Evolutionary conservation across 2,888 invertebrate genomes (phyloP), one percentile per base, ranked within the genome.

Genomic region (Hirtodrosophila trivittata): DNA sequence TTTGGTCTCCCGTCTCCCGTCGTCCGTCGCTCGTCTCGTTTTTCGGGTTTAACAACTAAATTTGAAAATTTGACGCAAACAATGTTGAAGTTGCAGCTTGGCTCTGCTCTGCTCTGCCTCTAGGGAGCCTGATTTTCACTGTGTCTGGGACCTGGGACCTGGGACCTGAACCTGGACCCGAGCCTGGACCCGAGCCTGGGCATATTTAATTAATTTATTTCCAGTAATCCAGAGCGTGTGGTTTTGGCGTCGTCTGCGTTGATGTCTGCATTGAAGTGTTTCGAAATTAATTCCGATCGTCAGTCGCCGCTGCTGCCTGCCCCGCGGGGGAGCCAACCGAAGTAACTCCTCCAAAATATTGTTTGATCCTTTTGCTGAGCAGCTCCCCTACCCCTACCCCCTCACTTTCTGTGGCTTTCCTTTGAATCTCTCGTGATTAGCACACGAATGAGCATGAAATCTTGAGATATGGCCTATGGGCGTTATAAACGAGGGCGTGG

Each of bases 201-300:
- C 81, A 83, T 76, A 82, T 83, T 83, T 83, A 83, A 86, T 83
- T 83, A 83, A 83, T 83, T 83, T 86, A 83, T 86, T 77, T 83
- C 73, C 66, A 77, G 57, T 55, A 60, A 77, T 66, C 72, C 59
- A 49, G 56, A 69, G 68, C 60, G 71, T 63, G 71, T 71, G 68
- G 66, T 41, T 54, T 52, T 65, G 75, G 67, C 72, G 67, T 75
- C 75, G 57, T 49, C 66, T 54, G 66, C 63, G 55, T 66, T 70
- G 18, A 21, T 21, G 75, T 70, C 73, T 69, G 65, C 42, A 65
- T 72, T 86, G 84, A 88, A 86, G 86, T 88, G 88, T 87, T 86
- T 87, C 82, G 68, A 77, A 86, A 87, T 87, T 86, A 87, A 88
- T 87, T 88, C 83, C 66, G 72, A 83, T 75, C 82, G 84, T 84